Evolutionary conservation across 64 coral and sea anemone species (phyloP), one percentile per base, ranked within the genome.

Genomic region (Catalaphyllia jardinei): DNA sequence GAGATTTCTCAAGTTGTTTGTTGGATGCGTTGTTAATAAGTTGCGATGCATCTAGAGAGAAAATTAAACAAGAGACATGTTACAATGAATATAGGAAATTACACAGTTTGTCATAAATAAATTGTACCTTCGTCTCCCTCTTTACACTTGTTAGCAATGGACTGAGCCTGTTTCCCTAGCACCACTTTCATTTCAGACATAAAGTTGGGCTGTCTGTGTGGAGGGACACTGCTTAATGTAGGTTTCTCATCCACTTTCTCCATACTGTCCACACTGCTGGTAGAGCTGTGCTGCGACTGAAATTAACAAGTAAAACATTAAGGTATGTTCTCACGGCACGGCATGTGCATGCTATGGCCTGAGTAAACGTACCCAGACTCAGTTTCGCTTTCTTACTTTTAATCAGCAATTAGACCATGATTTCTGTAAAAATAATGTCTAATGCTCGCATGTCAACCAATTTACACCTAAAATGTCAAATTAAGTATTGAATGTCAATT

Each of bases 261-360:
- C 54, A 90, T 69, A 75, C 93, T 94, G 50, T 94, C 93, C 60
- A 94, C 69, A 24, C 93, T 94, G 35, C 93, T 94, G 60, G 89
- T 82, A 24, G 93, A 94, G 63, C 93, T 90, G 67, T 88, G 93
- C 30, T 87, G 78, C 25, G 88, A 29, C 73, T 90, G 71, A 31
- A 64, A 52, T 82, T 75, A 90, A 86, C 18, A 69, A 10, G 22
- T 6, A 67, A 67, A 16, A 57, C 54, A 10, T 15, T 14, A 57
- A 0, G 54, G 54, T 12, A 46, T 46, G 42, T 4, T 46, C 42
- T 46, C 42, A 4, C 42, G 42, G 5, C 7, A 4, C 42, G 42
- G 42, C 42, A 46, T 46, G 42, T 46, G 42, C 42, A 46, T 5
- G 6, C 4, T 46, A 46, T 46, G 42, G 42, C 0, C 3, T 46